Base-by-base conservation (phyloP, 2,113 vertebrate species). In the Reinhardtius hippoglossoides region DNA sequence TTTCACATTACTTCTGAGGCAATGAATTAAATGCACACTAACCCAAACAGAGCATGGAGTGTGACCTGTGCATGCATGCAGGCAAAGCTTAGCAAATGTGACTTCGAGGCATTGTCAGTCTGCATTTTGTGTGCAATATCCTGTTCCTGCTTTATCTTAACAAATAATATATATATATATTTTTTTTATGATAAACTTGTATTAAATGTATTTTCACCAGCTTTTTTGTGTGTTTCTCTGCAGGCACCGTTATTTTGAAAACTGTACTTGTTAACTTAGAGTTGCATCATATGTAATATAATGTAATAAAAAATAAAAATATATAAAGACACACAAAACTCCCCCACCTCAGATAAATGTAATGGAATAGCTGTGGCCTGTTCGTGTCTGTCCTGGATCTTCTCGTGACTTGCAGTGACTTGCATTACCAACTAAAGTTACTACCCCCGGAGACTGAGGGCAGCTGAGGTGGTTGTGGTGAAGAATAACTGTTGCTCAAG, bases 1-100 rank as follows among this genome's bases (percentile, higher is more conserved):
- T 91, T 90, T 87, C 71, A 82, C 58, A 89, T 90, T 87, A 87
- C 63, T 74, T 87, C 82, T 86, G 74, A 88, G 59, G 80, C 77
- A 75, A 64, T 83, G 70, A 71, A 74, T 82, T 74, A 84, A 82
- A 88, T 75, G 71, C 81, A 77, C 74, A 76, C 74, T 31, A 81
- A 74, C 76, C 72, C 79, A 83, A 87, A 89, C 80, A 82, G 37
- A 64, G 60, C 71, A 59, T 24, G 56, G 46, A 59, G 71, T 50
- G 69, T 73, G 76, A 78, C 69, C 74, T 54, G 68, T 70, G 67
- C 80, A 86, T 64, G 59, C 54, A 73, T 73, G 52, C 84, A 58
- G 56, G 13, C 35, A 83, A 46, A 76, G 56, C 35, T 85, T 54
- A 65, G 61, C 37, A 56, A 69, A 83, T 71, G 14, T 60, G 58